These are phyloP conservation scores for Antechinus stuartii DNA, from an alignment of 2,113 vertebrate species.

Conservation along the genomic window DNA sequence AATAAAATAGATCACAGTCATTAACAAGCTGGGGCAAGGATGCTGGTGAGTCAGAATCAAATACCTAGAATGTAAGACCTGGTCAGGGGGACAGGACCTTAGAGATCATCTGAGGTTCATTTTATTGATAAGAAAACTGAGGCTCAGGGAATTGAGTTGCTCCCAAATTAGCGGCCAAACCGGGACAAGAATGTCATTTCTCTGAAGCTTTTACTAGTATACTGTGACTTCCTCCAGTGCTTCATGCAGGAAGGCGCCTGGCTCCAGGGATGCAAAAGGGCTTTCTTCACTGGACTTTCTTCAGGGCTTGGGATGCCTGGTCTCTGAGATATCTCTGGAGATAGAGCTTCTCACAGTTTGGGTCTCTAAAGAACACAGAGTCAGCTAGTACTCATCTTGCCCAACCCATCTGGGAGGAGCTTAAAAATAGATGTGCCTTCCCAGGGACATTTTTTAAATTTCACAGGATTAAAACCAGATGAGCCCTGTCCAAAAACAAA, in stretches of 20 bases:
- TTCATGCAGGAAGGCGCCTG: not conserved
- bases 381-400: conserved; percentile 52
- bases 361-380: conserved; percentile 60
- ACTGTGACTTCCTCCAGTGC: no score
- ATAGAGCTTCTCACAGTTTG: fast-evolving
- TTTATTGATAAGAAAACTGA: conserved; percentile 54
- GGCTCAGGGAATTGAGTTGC: conserved; percentile 17
- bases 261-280: not conserved
- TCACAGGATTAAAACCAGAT: conserved; percentile 80
- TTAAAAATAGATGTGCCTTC: conserved; percentile 79
- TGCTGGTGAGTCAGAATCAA: not conserved
- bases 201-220: not conserved
- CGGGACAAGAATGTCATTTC: not conserved
- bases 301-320: not conserved
- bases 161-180: fast-evolving
- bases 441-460: conserved; percentile 73
- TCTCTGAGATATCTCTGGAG: not conserved
- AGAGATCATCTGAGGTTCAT: conserved; percentile 57
- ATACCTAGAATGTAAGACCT: not conserved
- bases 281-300: not conserved
- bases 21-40: not conserved
- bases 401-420: conserved; percentile 48
- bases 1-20: not conserved
- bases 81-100: not conserved
- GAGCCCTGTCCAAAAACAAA: conserved; percentile 73